Percentiles rank a stretch among this genome's conserved stretches.
Evolutionary conservation across 2,113 vertebrate genomes (phyloP).

Genomic region (Cavia aperea): DNA sequence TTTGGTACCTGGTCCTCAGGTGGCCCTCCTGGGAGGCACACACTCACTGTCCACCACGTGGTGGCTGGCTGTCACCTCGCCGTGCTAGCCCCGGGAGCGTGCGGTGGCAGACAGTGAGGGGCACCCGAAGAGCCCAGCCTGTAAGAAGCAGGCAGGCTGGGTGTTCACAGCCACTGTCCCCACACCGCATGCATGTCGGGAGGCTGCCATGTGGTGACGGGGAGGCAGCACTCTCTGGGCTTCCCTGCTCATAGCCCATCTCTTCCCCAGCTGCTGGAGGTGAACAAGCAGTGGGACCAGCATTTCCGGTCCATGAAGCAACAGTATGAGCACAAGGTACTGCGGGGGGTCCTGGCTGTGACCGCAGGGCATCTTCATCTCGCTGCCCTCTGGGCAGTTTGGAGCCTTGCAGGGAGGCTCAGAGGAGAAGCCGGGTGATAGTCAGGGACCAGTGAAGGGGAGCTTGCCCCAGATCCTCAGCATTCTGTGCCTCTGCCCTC

Average conservation of each 20-base stretch:
- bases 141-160: background rate
- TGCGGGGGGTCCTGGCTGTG: background rate
- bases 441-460: background rate
- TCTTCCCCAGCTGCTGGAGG: slow-evolving; percentile 88
- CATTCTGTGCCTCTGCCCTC: background rate
- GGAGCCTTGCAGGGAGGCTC: background rate
- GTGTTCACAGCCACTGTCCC: background rate
- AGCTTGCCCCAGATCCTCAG: background rate
- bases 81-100: background rate
- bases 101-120: rapidly evolving
- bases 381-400: background rate
- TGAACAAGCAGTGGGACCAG: slow-evolving; percentile 99
- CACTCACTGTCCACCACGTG: background rate
- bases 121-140: background rate
- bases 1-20: background rate
- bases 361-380: background rate
- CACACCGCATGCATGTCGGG: rapidly evolving
- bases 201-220: background rate
- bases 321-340: slow-evolving; percentile 98
- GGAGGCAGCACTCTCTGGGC: background rate
- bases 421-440: background rate
- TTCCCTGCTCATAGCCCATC: slow-evolving; percentile 20
- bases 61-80: background rate
- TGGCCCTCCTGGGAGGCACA: background rate
- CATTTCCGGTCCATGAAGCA: slow-evolving; percentile 98